A percentile compares a stretch with the other conserved stretches of the same genome.
Conservation (phyloP, 2,797 vertebrate genomes). For the Gallirallus australis region DNA sequence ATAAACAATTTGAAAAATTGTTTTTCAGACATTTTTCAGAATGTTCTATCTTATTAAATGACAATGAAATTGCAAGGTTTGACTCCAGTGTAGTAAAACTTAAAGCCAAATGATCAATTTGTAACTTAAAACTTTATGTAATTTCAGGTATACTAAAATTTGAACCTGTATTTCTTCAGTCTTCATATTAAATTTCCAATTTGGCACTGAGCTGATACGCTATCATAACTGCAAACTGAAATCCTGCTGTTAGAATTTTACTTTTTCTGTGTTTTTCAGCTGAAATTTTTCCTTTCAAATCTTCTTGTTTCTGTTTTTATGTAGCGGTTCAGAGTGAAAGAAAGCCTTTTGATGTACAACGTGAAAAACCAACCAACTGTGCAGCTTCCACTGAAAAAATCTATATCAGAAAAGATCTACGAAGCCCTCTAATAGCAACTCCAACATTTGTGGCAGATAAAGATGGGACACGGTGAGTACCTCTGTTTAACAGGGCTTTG, state of each 20-base stretch:
- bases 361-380: slow-evolving; percentile 96
- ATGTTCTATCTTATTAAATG: neutral
- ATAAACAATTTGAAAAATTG: neutral
- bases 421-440: slow-evolving; percentile 95
- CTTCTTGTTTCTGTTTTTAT: slow-evolving; percentile 25
- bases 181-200: neutral
- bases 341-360: slow-evolving; percentile 93
- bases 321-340: slow-evolving; percentile 97
- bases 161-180: neutral
- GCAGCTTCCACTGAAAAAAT: slow-evolving; percentile 98
- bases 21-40: neutral
- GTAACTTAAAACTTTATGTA: neutral
- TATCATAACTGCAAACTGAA: neutral
- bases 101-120: neutral
- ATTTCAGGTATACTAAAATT: neutral
- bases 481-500: neutral
- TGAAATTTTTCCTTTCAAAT: slow-evolving; percentile 42
- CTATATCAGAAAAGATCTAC: slow-evolving; percentile 96
- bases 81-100: neutral
- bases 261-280: neutral
- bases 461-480: slow-evolving; percentile 89
- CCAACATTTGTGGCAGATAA: slow-evolving; percentile 97
- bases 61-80: neutral
- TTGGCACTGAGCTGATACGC: neutral
- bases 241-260: neutral